These are phyloP conservation scores for Virgularia gustaviana DNA, from an alignment of 92 coral and sea anemone genomes.

Conservation along the genomic window DNA sequence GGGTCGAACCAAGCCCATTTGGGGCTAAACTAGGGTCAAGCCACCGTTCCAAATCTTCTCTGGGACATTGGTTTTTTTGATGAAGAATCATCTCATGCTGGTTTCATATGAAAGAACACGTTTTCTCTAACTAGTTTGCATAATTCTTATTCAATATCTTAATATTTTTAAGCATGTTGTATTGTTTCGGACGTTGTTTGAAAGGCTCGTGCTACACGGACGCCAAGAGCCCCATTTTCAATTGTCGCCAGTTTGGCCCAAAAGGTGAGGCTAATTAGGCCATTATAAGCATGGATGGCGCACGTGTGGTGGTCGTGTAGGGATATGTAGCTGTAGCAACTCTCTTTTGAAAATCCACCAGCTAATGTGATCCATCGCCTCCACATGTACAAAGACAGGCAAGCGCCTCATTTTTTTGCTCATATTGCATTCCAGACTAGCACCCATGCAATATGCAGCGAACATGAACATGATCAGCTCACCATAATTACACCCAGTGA, in stretches of 20 bases:
- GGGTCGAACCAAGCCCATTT: slow-evolving; percentile 37
- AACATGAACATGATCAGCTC: too few relatives aligned
- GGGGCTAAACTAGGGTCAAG: background rate
- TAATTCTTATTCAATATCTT: slow-evolving; percentile 38
- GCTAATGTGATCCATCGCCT: background rate
- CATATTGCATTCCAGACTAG: too few relatives aligned
- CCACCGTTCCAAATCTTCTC: background rate
- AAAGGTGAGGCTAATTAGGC: slow-evolving; percentile 22
- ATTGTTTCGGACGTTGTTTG: slow-evolving; percentile 28
- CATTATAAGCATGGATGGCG: slow-evolving; percentile 17
- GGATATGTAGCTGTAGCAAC: slow-evolving; percentile 3
- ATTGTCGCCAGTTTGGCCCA: slow-evolving; percentile 29
- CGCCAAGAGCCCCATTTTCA: slow-evolving; percentile 30
- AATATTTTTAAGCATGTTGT: slow-evolving; percentile 37
- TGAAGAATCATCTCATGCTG: slow-evolving; percentile 24
- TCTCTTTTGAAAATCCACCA: background rate
- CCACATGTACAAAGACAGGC: too few relatives aligned
- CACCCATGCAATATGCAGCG: too few relatives aligned
- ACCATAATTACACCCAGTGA: too few relatives aligned
- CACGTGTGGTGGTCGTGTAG: slow-evolving; percentile 25
- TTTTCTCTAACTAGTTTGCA: slow-evolving; percentile 41
- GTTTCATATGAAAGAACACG: slow-evolving; percentile 39
- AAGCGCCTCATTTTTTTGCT: too few relatives aligned
- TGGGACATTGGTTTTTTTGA: slow-evolving; percentile 1
- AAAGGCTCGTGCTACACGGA: slow-evolving; percentile 25